Percentiles rank a stretch among this genome's conserved stretches.
Evolutionary conservation across 2,797 vertebrate species (phyloP).

Genomic region (Brotula barbata): DNA sequence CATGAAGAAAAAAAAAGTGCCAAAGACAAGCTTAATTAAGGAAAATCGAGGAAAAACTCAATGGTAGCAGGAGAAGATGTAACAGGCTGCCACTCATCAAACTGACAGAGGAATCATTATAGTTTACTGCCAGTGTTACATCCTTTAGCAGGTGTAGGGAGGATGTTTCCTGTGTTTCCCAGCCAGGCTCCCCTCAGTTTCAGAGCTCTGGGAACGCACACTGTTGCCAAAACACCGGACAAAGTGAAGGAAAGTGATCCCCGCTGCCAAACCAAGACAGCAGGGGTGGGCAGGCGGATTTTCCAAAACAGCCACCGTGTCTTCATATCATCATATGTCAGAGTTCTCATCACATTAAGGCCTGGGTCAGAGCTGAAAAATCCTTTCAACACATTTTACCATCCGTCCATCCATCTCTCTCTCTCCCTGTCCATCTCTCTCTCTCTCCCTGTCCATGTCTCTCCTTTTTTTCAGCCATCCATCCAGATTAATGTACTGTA

Average conservation of each 20-base stretch:
- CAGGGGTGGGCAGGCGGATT: conserved; percentile 13
- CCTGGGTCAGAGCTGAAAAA: neutral
- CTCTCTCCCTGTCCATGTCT: conserved; percentile 8
- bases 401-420: conserved; percentile 4
- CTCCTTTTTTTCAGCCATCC: conserved; percentile 6
- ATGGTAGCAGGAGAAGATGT: no score
- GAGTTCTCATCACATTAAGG: neutral
- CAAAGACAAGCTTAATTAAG: no score
- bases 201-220: conserved; percentile 28
- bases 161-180: conserved; percentile 22
- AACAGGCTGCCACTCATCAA: no score
- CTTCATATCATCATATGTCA: neutral
- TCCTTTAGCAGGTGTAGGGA: conserved; percentile 21
- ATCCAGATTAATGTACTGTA: conserved; percentile 24
- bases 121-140: conserved; percentile 18
- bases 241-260: conserved; percentile 26
- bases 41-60: no score
- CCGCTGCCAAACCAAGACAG: conserved; percentile 28
- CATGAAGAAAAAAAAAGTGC: no score
- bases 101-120: neutral
- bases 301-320: conserved; percentile 14
- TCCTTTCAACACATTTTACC: conserved; percentile 2
- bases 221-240: conserved; percentile 36
- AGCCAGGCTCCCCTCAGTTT: conserved; percentile 12
- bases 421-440: conserved; percentile 2